These are phyloP conservation scores for Numida meleagris DNA, from an alignment of 2,113 vertebrate species.

Conservation along the genomic window DNA sequence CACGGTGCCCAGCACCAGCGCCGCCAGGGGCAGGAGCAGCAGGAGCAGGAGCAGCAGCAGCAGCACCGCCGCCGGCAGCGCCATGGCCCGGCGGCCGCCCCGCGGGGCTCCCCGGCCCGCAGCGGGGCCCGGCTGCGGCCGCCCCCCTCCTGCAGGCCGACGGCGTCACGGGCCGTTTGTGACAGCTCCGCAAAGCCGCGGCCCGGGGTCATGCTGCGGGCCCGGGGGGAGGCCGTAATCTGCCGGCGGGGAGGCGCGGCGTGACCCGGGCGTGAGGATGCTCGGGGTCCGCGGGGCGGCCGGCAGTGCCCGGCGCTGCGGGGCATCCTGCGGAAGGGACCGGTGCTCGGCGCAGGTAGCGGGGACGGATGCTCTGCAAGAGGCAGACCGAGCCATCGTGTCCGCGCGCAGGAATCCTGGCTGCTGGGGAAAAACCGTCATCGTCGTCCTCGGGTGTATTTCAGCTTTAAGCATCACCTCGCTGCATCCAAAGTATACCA, in stretches of 20 bases:
- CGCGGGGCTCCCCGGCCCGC: neutral
- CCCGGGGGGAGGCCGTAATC: neutral
- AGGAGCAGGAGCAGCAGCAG: neutral
- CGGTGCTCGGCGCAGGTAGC: too few species aligned
- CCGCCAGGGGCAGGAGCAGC: conserved; percentile 30
- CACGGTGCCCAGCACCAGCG: neutral
- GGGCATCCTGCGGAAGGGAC: too few species aligned
- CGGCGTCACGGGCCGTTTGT: conserved; percentile 14
- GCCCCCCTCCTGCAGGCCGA: neutral
- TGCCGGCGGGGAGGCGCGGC: neutral
- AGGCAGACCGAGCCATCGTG: neutral
- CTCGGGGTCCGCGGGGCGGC: too few species aligned
- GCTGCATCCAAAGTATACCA: neutral
- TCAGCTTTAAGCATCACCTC: neutral
- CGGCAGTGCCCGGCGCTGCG: too few species aligned
- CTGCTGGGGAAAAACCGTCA: neutral
- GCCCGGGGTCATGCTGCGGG: conserved; percentile 17
- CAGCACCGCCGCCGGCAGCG: conserved; percentile 28
- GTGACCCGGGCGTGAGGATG: neutral
- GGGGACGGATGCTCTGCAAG: neutral
- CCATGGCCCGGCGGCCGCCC: conserved; percentile 5
- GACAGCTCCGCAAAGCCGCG: conserved; percentile 18
- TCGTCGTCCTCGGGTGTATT: neutral
- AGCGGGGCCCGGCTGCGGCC: neutral
- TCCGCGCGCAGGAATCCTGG: neutral